phyloP scores from a whole-genome alignment of 2,113 vertebrate genomes.

The Pogona vitticeps region DNA sequence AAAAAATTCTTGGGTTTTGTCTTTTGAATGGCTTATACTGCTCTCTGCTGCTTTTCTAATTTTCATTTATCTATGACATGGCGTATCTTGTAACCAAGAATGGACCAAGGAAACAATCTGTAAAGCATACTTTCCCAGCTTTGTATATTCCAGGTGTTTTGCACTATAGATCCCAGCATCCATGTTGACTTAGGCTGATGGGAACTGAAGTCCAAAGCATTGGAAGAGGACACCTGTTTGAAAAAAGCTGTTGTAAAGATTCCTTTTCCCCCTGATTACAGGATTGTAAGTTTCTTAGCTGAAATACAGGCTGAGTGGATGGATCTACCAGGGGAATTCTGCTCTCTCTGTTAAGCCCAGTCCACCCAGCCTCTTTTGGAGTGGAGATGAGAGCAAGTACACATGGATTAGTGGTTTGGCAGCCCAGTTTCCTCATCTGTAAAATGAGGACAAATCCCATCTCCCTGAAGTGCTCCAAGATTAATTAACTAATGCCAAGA shows the following conservation, averaged over 20 bases:
- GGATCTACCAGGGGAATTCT: background rate
- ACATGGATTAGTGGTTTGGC: background rate
- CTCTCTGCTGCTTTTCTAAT: background rate
- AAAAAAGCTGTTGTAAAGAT: background rate
- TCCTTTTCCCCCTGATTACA: background rate
- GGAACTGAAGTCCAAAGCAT: background rate
- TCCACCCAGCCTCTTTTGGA: conserved; percentile 4
- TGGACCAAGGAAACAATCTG: background rate
- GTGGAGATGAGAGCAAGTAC: background rate
- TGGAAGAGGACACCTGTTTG: background rate
- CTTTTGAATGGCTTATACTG: too few species aligned
- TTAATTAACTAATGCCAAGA: background rate
- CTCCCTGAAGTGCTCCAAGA: background rate
- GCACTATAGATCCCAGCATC: background rate
- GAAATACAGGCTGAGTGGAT: background rate
- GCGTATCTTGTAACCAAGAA: background rate
- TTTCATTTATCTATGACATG: background rate
- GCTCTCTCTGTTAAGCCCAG: background rate
- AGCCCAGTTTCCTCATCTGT: background rate
- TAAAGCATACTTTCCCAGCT: background rate
- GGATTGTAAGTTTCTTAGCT: background rate
- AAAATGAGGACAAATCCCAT: background rate
- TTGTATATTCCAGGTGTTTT: background rate
- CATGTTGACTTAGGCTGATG: background rate
- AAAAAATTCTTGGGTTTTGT: background rate